Percentiles rank a stretch among this genome's conserved stretches.
Evolutionary conservation across 2,888 invertebrate species (phyloP).

Genomic region (Orthosia gothica): DNA sequence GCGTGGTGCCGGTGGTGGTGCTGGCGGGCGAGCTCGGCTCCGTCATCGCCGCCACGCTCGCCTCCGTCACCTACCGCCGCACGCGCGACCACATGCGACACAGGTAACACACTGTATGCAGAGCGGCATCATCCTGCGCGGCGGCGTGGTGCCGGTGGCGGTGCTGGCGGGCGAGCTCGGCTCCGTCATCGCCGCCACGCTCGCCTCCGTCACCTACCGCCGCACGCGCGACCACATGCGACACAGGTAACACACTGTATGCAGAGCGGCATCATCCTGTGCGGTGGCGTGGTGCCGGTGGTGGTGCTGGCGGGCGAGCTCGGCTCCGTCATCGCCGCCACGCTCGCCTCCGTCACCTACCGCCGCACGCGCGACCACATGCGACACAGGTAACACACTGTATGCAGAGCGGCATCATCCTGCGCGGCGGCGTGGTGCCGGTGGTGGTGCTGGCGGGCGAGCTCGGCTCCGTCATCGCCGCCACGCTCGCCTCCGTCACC

Average conservation of each 20-base stretch:
- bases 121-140: too few relatives aligned
- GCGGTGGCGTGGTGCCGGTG: constrained; percentile 80
- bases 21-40: constrained; percentile 88
- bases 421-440: too few relatives aligned
- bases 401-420: too few relatives aligned
- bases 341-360: constrained; percentile 86
- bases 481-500: too few relatives aligned
- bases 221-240: background rate
- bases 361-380: constrained; percentile 66
- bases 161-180: constrained; percentile 87
- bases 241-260: background rate
- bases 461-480: too few relatives aligned
- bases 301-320: too few relatives aligned
- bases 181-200: constrained; percentile 88
- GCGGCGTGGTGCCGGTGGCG: constrained; percentile 85
- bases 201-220: constrained; percentile 85
- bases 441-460: too few relatives aligned
- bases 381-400: too few relatives aligned
- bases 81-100: constrained; percentile 59
- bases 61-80: constrained; percentile 82
- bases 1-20: constrained; percentile 81
- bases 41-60: constrained; percentile 88
- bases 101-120: constrained; percentile 7
- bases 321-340: constrained; percentile 87
- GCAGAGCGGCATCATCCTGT: too few relatives aligned